Percentiles rank a stretch among this genome's conserved stretches.
Conservation (phyloP, 2,888 invertebrate species). For the Himalopsyche tibetana region DNA sequence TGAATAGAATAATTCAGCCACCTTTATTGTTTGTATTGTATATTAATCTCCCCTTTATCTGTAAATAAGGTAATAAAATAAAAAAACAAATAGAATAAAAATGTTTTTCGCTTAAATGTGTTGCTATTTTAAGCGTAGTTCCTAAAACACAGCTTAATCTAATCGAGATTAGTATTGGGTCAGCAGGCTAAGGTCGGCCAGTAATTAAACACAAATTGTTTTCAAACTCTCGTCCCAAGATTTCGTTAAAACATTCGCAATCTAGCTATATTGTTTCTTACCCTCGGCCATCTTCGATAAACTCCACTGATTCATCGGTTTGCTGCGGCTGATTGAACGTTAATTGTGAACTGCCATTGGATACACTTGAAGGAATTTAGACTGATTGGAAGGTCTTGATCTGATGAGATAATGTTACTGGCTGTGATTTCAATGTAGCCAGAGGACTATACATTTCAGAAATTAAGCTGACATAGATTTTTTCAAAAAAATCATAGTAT, state of each 20-base stretch:
- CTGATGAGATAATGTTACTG: background rate
- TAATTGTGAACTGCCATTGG: constrained; percentile 11
- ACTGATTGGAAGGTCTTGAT: background rate
- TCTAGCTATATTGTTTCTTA: background rate
- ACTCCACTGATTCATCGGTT: constrained; percentile 10
- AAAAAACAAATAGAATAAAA: too few species aligned
- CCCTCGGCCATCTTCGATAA: constrained; percentile 5
- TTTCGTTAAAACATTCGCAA: background rate
- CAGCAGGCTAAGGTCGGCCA: constrained; percentile 15
- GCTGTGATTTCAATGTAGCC: too few species aligned
- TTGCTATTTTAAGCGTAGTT: too few species aligned
- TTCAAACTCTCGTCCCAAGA: constrained; percentile 20
- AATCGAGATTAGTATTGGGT: constrained; percentile 1
- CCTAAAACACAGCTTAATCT: background rate
- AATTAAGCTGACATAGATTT: too few species aligned
- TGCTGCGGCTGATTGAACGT: constrained; percentile 26
- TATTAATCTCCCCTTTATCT: too few species aligned
- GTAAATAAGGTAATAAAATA: too few species aligned
- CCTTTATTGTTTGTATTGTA: too few species aligned
- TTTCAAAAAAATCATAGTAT: too few species aligned
- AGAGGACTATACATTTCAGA: too few species aligned
- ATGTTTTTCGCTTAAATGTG: too few species aligned
- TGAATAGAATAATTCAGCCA: too few species aligned
- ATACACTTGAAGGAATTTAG: background rate
- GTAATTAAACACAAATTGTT: constrained; percentile 34